Evolutionary conservation across 2,888 invertebrate genomes (phyloP), one percentile per base, ranked within the genome.

Genomic region (Hybos culiciformis): DNA sequence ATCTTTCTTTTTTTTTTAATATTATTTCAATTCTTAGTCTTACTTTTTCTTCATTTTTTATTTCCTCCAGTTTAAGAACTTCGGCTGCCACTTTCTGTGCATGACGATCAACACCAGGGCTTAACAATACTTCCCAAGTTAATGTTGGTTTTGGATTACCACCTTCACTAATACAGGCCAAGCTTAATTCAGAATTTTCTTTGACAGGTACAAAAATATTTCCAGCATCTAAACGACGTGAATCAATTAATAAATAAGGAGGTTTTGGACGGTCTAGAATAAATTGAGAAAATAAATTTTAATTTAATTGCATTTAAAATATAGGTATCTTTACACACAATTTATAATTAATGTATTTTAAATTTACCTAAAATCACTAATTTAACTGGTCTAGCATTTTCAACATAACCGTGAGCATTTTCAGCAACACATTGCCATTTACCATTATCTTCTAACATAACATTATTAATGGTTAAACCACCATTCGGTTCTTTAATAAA

Each of bases 141-240:
- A 66, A 55, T 32, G 75, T 70, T 15, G 81, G 78, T 23, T 76
- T 75, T 1, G 83, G 83, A 55, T 80, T 75, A 36, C 78, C 78
- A 63, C 87, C 87, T 66, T 88, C 87, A 47, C 84, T 85, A n/a
- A 86, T 79, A 59, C 90, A 90, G 50, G 83, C 78, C 50, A 90
- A 77, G 46, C 80, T 80, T 26, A 90, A 70, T 57, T 84, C 81
- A 23, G 83, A 80, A 61, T 85, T 85, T 63, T 90, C 88, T 54
- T 84, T 75, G 17, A 88, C 86, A 1, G 88, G 88, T 53, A 87
- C 82, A 72, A 87, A 87, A 49, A 83, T 80, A 68, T 87, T 87
- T 50, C 86, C 85, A 0, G 86, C 82, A 67, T 87, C 87, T 56
- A 87, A 70, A 19, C 86, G 77, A 37, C 85, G 72, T 31, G 86